Percentiles rank a stretch among this genome's conserved stretches.
These are phyloP conservation scores for Eumaeus atala DNA, from an alignment of 1,140 invertebrate species.

Conservation along the genomic window DNA sequence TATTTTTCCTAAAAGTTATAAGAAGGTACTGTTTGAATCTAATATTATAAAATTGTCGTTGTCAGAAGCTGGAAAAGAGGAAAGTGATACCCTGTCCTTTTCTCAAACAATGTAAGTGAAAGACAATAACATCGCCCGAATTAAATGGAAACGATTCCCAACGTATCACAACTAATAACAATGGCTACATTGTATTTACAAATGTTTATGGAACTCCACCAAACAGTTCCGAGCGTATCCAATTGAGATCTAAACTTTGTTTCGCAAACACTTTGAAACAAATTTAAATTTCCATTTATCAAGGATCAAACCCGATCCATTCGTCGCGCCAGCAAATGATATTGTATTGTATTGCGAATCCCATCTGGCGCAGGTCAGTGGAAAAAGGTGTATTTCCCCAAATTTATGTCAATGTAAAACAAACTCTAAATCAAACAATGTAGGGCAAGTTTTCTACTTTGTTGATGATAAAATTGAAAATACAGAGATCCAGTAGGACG, in stretches of 20 bases:
- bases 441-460: neutral
- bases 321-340: constrained; percentile 56
- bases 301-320: constrained; percentile 57
- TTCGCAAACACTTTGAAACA: constrained; percentile 46
- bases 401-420: constrained; percentile 11
- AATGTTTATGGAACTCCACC: constrained; percentile 7
- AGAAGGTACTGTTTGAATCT: too few species aligned
- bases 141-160: too few species aligned
- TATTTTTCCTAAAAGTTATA: too few species aligned
- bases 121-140: too few species aligned
- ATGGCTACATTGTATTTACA: too few species aligned
- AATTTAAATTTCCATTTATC: constrained; percentile 61
- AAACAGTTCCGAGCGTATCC: constrained; percentile 21
- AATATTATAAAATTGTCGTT: too few species aligned
- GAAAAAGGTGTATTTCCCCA: constrained; percentile 16
- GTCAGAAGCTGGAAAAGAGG: too few species aligned
- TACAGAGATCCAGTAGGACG: constrained; percentile 12
- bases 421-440: constrained; percentile 16
- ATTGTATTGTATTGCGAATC: constrained; percentile 52
- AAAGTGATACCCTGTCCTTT: too few species aligned
- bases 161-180: too few species aligned
- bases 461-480: constrained; percentile 1
- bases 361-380: constrained; percentile 29
- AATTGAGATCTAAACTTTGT: constrained; percentile 43
- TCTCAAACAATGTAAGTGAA: too few species aligned